Evolutionary conservation across 2,113 vertebrate species (phyloP).

Genomic region (Gasterosteus aculeatus): DNA sequence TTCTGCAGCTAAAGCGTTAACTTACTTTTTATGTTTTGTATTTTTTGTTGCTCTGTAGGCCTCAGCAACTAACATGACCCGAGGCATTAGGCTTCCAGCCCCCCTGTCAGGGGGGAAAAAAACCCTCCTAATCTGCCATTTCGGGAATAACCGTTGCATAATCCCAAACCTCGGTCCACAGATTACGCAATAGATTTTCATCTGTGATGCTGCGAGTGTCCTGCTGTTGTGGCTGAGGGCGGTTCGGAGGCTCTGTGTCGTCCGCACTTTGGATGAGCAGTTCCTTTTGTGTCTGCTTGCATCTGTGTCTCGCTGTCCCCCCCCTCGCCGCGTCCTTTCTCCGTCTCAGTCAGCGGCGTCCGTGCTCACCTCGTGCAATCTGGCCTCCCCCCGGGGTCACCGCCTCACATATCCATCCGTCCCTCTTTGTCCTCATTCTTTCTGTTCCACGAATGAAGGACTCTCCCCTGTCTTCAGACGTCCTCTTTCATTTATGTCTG

Average conservation of each 20-base stretch:
- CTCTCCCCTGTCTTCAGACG: not conserved
- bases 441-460: not conserved
- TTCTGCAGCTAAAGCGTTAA: slow-evolving; percentile 26
- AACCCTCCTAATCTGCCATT: slow-evolving; percentile 63
- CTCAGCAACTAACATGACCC: slow-evolving; percentile 47
- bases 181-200: slow-evolving; percentile 59
- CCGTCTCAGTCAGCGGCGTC: slow-evolving; percentile 37
- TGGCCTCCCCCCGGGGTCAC: slow-evolving; percentile 10
- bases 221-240: slow-evolving; percentile 30
- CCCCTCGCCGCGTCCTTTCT: slow-evolving; percentile 28
- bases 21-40: not conserved
- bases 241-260: slow-evolving; percentile 8
- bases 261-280: slow-evolving; percentile 42
- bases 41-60: slow-evolving; percentile 1
- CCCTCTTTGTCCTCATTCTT: not conserved
- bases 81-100: slow-evolving; percentile 49
- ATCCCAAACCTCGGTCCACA: slow-evolving; percentile 56
- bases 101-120: slow-evolving; percentile 24
- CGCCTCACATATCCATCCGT: slow-evolving; percentile 6
- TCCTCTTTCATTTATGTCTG: not conserved
- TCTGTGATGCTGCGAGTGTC: slow-evolving; percentile 37
- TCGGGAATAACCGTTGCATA: slow-evolving; percentile 67
- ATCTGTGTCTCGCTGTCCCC: slow-evolving; percentile 38
- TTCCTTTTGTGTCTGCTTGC: slow-evolving; percentile 35
- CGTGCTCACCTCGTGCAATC: slow-evolving; percentile 33